phyloP scores from a whole-genome alignment of 2,113 vertebrate genomes.

The Vombatus ursinus region DNA sequence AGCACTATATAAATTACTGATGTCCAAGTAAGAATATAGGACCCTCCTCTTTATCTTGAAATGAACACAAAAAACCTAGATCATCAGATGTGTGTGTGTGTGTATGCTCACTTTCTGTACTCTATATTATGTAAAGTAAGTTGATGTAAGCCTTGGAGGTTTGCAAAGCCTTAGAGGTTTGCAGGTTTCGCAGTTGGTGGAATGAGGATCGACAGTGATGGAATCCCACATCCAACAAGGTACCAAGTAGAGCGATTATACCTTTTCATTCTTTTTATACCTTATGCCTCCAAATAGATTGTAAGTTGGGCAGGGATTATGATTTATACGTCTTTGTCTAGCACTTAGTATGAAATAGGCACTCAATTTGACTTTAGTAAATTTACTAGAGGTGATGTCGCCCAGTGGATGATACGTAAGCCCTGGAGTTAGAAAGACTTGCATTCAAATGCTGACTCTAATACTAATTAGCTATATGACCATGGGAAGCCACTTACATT shows the following conservation, averaged over 20 bases:
- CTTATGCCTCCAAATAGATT: background rate
- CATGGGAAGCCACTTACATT: background rate
- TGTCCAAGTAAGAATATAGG: constrained; percentile 49
- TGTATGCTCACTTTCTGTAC: constrained; percentile 36
- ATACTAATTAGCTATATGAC: background rate
- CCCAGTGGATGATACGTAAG: background rate
- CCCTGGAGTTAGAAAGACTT: background rate
- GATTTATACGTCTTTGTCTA: background rate
- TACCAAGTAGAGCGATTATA: background rate
- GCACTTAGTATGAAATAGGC: background rate
- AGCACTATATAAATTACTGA: constrained; percentile 43
- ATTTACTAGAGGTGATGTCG: background rate
- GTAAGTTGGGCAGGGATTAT: background rate
- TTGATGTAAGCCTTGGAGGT: background rate
- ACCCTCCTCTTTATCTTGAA: constrained; percentile 63
- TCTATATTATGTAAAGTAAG: constrained; percentile 25
- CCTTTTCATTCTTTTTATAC: background rate
- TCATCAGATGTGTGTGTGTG: background rate
- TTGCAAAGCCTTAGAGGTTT: background rate
- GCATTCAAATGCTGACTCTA: background rate
- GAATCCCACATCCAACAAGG: background rate
- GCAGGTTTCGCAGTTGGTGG: background rate
- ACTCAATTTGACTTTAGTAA: background rate
- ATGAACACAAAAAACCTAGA: constrained; percentile 47
- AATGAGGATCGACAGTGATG: background rate